Evolutionary conservation across 2,888 invertebrate species (phyloP).

Genomic region (Oegoconia quadripuncta): DNA sequence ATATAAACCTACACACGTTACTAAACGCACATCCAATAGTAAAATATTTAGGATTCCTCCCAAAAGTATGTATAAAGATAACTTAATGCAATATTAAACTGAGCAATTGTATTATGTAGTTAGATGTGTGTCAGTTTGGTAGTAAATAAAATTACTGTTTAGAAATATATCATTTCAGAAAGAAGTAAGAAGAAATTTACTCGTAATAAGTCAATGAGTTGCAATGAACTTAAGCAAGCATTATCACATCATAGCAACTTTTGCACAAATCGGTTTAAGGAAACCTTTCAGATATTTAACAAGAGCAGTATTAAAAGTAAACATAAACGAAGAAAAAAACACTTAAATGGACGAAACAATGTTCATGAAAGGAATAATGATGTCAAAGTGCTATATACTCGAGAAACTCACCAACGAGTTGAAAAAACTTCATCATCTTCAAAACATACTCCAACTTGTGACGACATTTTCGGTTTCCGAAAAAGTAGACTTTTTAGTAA

Average conservation of each 20-base stretch:
- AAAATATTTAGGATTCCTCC: background rate
- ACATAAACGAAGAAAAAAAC: background rate
- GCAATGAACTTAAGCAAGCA: background rate
- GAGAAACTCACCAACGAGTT: conserved; percentile 13
- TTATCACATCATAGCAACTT: background rate
- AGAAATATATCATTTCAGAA: conserved; percentile 1
- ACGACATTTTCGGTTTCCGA: conserved; percentile 26
- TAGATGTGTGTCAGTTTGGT: too few relatives aligned
- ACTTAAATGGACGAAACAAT: background rate
- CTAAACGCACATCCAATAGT: conserved; percentile 9
- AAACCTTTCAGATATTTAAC: background rate
- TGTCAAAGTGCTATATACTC: conserved; percentile 21
- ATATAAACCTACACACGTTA: background rate
- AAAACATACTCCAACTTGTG: background rate
- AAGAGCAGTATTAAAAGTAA: background rate
- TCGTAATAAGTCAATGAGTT: conserved; percentile 1
- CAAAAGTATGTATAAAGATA: background rate
- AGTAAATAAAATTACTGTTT: too few relatives aligned
- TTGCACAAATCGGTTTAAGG: background rate
- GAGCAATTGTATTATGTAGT: too few relatives aligned
- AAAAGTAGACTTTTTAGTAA: conserved; percentile 16
- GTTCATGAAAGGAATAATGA: conserved; percentile 4
- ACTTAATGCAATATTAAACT: too few relatives aligned
- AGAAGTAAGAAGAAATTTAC: background rate
- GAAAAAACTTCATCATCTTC: background rate